Percentiles rank a stretch among this genome's conserved stretches.
Evolutionary conservation across 2,113 vertebrate genomes (phyloP).

Genomic region (Orientallactaga bullata): DNA sequence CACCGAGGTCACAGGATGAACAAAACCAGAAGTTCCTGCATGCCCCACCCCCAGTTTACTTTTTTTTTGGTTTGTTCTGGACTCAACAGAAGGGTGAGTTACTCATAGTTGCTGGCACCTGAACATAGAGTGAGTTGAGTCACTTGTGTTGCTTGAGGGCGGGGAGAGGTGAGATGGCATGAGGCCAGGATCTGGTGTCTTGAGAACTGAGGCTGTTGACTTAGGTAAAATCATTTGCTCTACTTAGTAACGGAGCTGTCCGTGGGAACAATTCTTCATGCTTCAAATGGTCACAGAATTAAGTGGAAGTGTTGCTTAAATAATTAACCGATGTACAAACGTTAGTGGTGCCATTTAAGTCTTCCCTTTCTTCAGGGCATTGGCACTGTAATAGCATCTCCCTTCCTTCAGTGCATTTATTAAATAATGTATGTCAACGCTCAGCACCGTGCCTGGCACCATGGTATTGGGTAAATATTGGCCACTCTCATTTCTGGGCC

Average conservation of each 20-base stretch:
- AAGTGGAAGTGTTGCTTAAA: background rate
- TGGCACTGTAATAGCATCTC: background rate
- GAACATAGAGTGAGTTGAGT: constrained; percentile 3
- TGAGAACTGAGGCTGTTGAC: background rate
- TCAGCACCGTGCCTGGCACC: background rate
- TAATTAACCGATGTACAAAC: background rate
- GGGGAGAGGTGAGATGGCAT: background rate
- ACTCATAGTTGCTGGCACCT: background rate
- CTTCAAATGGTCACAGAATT: background rate
- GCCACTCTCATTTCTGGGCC: background rate
- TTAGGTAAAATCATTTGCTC: background rate
- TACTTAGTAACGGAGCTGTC: background rate
- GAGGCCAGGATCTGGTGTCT: background rate
- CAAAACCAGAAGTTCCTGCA: background rate
- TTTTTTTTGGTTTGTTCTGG: background rate
- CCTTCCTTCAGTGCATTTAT: no score
- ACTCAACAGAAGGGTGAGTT: background rate
- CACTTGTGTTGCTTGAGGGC: background rate
- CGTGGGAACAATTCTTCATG: background rate
- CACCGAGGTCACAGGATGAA: background rate
- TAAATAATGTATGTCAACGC: background rate
- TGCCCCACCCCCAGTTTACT: no score
- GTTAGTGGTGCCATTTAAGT: background rate
- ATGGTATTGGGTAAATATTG: background rate
- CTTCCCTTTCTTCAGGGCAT: background rate